Conservation (phyloP, 2,113 vertebrate genomes). For the Barnardius zonarius region DNA sequence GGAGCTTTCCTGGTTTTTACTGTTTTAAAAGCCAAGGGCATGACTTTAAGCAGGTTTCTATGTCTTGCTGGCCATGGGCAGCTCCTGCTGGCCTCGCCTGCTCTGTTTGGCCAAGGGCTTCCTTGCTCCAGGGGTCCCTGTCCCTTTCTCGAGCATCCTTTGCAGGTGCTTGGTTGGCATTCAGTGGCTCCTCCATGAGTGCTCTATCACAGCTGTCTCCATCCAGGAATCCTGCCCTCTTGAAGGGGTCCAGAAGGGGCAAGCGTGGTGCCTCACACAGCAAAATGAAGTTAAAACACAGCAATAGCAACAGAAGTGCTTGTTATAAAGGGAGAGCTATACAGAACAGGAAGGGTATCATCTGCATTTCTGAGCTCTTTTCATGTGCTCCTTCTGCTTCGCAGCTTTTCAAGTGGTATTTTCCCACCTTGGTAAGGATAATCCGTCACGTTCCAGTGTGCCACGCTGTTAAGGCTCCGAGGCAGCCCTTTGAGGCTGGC, state of each 20-base stretch:
- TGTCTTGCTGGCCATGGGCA: accelerated
- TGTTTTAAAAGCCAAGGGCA: background rate
- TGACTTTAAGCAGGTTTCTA: background rate
- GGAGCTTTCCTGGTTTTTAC: background rate
- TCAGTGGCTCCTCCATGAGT: background rate
- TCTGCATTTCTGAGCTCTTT: background rate
- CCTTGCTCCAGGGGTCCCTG: background rate
- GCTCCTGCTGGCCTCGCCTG: background rate
- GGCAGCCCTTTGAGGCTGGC: conserved; percentile 78
- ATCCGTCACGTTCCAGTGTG: conserved; percentile 79
- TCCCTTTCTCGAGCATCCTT: background rate
- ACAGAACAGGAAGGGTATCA: background rate
- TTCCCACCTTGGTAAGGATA: conserved; percentile 68
- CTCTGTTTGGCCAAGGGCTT: background rate
- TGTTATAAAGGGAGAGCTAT: background rate
- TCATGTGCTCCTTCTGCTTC: background rate
- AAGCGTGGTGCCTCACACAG: background rate
- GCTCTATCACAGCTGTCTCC: background rate
- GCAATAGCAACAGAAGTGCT: background rate
- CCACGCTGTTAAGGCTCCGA: conserved; percentile 73
- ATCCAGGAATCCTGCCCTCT: background rate
- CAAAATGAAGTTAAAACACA: background rate
- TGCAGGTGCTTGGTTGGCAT: background rate
- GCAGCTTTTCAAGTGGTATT: background rate
- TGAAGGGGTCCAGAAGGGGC: background rate